Conservation (phyloP, 2,797 vertebrate species). For the Malacoctenus gilli region DNA sequence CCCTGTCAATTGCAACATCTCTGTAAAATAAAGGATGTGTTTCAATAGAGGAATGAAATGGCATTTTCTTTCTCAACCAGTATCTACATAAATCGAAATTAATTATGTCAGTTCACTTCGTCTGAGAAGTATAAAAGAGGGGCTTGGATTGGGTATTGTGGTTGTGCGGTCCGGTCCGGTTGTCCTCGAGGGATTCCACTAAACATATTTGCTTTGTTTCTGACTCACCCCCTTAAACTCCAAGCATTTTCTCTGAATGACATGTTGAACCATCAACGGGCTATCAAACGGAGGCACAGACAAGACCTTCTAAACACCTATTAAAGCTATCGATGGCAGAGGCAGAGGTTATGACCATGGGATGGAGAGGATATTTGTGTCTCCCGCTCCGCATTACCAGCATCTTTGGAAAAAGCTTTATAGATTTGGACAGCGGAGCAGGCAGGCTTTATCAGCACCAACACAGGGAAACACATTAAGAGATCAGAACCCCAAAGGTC, state of each 20-base stretch:
- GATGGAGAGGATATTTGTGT: conserved; percentile 67
- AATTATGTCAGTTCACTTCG: conserved; percentile 24
- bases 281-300: conserved; percentile 47
- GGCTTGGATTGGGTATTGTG: conserved; percentile 19
- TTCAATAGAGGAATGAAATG: conserved; percentile 16
- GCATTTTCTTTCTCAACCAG: not conserved
- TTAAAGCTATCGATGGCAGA: conserved; percentile 58
- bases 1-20: conserved; percentile 22
- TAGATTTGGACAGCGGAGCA: conserved; percentile 71
- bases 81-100: too few species aligned
- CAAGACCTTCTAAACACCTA: conserved; percentile 62
- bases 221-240: not conserved
- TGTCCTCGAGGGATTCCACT: conserved; percentile 10
- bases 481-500: conserved; percentile 79
- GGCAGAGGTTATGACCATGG: conserved; percentile 62
- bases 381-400: conserved; percentile 62
- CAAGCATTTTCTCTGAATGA: conserved; percentile 41
- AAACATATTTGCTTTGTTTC: conserved; percentile 8
- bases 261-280: conserved; percentile 35
- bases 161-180: conserved; percentile 1
- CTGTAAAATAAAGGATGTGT: conserved; percentile 19
- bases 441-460: conserved; percentile 74
- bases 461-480: conserved; percentile 76
- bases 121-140: conserved; percentile 32
- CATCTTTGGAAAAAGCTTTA: conserved; percentile 69